Base-by-base conservation (phyloP, 2,113 vertebrate genomes). In the Siniperca knerii region DNA sequence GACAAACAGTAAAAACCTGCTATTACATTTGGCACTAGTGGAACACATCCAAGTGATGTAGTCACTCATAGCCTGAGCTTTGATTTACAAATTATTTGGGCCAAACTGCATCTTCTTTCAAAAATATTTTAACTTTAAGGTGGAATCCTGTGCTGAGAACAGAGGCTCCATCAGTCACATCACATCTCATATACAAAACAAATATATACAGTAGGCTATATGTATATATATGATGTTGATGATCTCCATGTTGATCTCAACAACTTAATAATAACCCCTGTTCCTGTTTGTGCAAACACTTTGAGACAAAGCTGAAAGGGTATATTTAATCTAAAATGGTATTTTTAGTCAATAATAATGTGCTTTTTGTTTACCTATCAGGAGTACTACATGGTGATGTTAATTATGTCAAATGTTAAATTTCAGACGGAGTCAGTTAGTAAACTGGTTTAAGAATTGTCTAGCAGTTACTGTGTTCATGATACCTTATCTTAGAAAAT, bases 21-120 rank as follows among this genome's bases (percentile, higher is more conserved):
- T 67, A 20, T 77, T 65, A 68, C 33, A 80, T 95, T 95, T 92
- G 93, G 93, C 93, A 95, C 91, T 83, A 79, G 50, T 87, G 81
- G 65, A 85, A 65, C 81, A 82, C 83, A 75, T 84, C 77, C 55
- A 68, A 40, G 52, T 80, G 86, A 89, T 50, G 46, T 77, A 44
- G 60, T 73, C 79, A 77, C 58, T 80, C 66, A 15, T 25, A 48
- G 82, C 88, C 88, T 92, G 91, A 93, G 89, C 74, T 65, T 85
- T 65, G n/a, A 80, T 88, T 81, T 21, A 68, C 13, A 65, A 83
- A 73, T 81, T 65, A 66, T 86, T 60, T 79, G 58, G 72, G 84
- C 13, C 57, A 46, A 81, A 76, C 25, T 81, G 73, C 75, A 70
- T 67, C 29, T 54, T 87, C 21, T 67, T 76, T 7, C 40, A 75